These are phyloP conservation scores for Morpho deidamia DNA, from an alignment of 2,888 invertebrate species.

Conservation along the genomic window DNA sequence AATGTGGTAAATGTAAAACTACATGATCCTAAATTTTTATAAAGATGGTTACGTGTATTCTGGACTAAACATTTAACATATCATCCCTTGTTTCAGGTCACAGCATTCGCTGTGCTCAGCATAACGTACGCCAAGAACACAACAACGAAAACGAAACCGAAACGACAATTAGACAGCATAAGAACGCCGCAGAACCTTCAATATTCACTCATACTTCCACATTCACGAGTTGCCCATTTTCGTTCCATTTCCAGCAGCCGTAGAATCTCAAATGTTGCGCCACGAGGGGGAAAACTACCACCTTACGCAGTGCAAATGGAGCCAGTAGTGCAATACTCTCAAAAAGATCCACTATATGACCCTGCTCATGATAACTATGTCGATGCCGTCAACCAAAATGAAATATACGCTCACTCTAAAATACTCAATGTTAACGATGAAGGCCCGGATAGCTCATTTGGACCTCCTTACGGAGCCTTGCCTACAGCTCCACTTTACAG, in stretches of 20 bases:
- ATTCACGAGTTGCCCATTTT: constrained; percentile 74
- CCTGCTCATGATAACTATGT: constrained; percentile 71
- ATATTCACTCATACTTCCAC: constrained; percentile 78
- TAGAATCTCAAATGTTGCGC: constrained; percentile 70
- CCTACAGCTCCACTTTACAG: constrained; percentile 71
- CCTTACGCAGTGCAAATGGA: constrained; percentile 90
- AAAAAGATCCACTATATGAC: constrained; percentile 87
- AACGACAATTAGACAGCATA: constrained; percentile 71
- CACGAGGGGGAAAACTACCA: constrained; percentile 74
- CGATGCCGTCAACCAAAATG: constrained; percentile 62
- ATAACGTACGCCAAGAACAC: constrained; percentile 68
- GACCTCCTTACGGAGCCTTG: constrained; percentile 63
- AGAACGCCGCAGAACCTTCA: constrained; percentile 79
- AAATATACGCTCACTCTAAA: constrained; percentile 70
- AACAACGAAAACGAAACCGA: constrained; percentile 70
- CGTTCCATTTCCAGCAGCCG: constrained; percentile 71
- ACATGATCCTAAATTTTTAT: too few relatives aligned
- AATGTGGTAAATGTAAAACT: too few relatives aligned
- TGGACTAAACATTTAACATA: not conserved
- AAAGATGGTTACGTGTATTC: too few relatives aligned
- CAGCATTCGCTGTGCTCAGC: constrained; percentile 76
- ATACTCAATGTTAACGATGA: constrained; percentile 67
- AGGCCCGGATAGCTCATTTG: constrained; percentile 61
- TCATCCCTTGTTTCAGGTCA: constrained; percentile 70
- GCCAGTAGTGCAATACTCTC: constrained; percentile 87